Base-by-base conservation (phyloP, 2,888 invertebrate species). In the Amphipoea lucens region DNA sequence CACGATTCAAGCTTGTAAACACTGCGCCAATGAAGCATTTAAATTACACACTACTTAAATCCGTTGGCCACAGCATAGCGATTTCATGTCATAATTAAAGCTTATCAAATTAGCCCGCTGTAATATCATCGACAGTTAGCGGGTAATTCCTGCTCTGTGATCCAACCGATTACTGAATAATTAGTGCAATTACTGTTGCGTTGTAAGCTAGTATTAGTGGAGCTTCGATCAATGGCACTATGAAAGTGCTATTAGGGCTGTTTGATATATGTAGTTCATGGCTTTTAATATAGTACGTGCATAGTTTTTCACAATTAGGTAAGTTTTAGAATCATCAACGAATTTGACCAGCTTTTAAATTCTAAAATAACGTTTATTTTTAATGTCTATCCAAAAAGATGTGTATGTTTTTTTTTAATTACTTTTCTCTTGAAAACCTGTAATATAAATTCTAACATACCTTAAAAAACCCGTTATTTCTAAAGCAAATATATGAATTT, bases 71-170 rank as follows among this genome's bases (percentile, higher is more conserved):
- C 54, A 54, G 36, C 7, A 12, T 62, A 62, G 4, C 12, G 9
- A 51, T 66, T 51, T 60, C 36, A 65, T 36, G 9, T 65, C n/a
- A 60, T 74, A 70, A 66, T 54, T 40, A 87, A 51, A 74, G 23
- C 67, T 40, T 48, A 65, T 68, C 65, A 20, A 69, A 72, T 74
- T 62, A 72, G 23, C 45, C 1, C 20, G 29, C 51, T 63, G 57
- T 67, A 9, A 48, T 67, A 71, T 63, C 45, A 82, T 62, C 51
- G 66, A 45, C 67, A 29, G 73, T 86, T 82, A 76, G 66, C 74
- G 29, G 62, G 48, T 62, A 62, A 75, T 71, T 23, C 62, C 45
- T 57, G 62, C 51, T 36, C 45, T 71, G 42, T 68, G 65, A 42
- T 42, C 54, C 14, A 45, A 51, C 62, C 70, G 65, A 78, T 78